A percentile compares a stretch with the other conserved stretches of the same genome.
Evolutionary conservation across 2,113 vertebrate genomes (phyloP).

Genomic region (Cyprinodon tularosa): DNA sequence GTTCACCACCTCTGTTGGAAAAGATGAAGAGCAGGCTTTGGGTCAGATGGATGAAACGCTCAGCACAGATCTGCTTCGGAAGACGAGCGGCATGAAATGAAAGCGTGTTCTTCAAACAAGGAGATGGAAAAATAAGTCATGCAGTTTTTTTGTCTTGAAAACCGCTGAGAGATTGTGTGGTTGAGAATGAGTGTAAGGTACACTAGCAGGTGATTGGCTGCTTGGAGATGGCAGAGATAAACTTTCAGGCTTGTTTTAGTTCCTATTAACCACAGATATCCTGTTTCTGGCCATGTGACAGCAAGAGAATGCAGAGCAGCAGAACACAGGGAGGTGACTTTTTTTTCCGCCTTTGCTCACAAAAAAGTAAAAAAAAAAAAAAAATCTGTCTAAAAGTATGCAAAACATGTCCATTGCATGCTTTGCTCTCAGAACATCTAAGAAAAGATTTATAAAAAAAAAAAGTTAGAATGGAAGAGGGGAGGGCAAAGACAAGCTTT

Average conservation of each 20-base stretch:
- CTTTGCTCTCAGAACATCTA: background rate
- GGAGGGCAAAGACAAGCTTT: conserved; percentile 1
- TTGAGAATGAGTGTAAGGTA: conserved; percentile 71
- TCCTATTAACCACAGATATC: conserved; percentile 85
- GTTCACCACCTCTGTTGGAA: conserved; percentile 85
- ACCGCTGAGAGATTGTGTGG: conserved; percentile 62
- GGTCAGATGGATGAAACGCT: conserved; percentile 10
- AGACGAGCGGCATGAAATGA: conserved; percentile 16
- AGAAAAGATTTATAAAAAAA: background rate
- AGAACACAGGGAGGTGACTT: conserved; percentile 30
- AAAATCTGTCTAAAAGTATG: background rate
- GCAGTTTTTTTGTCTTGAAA: conserved; percentile 43
- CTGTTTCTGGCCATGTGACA: conserved; percentile 83
- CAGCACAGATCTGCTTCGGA: background rate
- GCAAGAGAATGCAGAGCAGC: conserved; percentile 45
- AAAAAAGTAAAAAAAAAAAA: background rate
- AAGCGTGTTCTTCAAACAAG: conserved; percentile 20
- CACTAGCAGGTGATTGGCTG: conserved; percentile 75
- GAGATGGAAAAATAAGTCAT: conserved; percentile 60
- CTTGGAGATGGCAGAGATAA: conserved; percentile 69
- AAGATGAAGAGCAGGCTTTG: background rate
- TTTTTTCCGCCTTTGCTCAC: conserved; percentile 21
- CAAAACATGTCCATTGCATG: background rate
- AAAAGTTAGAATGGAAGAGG: background rate
- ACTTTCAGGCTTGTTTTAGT: conserved; percentile 73